A percentile compares a stretch with the other conserved stretches of the same genome.
phyloP scores from a whole-genome alignment of 53 echinoderm and acorn worm species.

The Patiria pectinifera region DNA sequence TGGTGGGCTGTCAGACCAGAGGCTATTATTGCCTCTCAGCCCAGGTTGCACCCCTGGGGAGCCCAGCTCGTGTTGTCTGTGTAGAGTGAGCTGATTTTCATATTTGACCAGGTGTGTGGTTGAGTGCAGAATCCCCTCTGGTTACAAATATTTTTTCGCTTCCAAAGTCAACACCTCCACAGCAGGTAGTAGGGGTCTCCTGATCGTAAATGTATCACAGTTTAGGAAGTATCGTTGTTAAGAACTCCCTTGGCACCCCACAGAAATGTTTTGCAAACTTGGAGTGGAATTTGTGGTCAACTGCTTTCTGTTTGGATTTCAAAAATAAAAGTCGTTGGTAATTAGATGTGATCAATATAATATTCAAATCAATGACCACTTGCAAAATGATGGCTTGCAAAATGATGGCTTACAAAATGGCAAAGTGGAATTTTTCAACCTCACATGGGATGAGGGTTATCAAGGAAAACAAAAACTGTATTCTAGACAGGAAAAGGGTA shows the following conservation, averaged over 20 bases:
- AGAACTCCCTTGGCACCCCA: neutral
- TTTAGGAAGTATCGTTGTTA: neutral
- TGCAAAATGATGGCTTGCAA: too few relatives aligned
- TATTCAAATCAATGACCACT: too few relatives aligned
- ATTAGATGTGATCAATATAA: too few relatives aligned
- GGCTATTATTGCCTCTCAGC: constrained; percentile 14
- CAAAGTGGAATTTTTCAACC: too few relatives aligned
- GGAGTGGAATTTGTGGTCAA: neutral
- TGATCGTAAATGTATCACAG: constrained; percentile 4
- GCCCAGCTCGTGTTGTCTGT: neutral
- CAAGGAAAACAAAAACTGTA: neutral
- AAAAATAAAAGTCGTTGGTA: too few relatives aligned
- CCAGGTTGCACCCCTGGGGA: neutral
- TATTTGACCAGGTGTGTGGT: constrained; percentile 62
- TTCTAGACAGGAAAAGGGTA: neutral
- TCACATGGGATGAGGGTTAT: too few relatives aligned
- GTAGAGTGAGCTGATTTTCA: constrained; percentile 4
- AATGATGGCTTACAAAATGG: too few relatives aligned
- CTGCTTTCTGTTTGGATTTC: neutral
- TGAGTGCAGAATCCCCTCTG: constrained; percentile 13
- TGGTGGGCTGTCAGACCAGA: constrained; percentile 6
- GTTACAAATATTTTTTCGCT: neutral
- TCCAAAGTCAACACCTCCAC: constrained; percentile 29
- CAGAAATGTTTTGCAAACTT: neutral
- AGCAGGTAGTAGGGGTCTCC: neutral